Percentiles rank a stretch among this genome's conserved stretches.
These are phyloP conservation scores for Protonemura montana DNA, from an alignment of 2,888 invertebrate species.

Conservation along the genomic window DNA sequence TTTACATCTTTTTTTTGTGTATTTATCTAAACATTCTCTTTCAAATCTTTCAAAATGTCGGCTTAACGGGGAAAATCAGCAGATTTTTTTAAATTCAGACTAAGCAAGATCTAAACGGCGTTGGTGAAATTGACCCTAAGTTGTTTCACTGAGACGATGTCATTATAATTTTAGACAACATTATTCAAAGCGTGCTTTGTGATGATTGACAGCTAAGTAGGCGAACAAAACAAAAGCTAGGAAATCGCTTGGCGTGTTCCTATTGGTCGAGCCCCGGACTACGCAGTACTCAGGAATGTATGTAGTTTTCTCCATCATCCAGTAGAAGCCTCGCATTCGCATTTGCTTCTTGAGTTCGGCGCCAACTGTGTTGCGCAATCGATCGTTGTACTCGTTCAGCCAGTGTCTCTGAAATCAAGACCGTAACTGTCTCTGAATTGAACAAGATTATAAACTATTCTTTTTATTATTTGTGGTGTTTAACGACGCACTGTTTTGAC, in stretches of 20 bases:
- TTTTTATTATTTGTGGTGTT: no score
- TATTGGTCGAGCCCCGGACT: neutral
- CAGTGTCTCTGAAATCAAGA: constrained; percentile 69
- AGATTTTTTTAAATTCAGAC: no score
- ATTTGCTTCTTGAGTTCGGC: constrained; percentile 75
- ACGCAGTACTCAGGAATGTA: constrained; percentile 67
- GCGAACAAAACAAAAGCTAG: neutral
- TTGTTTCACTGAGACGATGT: no score
- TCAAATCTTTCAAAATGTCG: no score
- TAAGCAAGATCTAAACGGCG: no score
- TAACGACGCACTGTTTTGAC: no score
- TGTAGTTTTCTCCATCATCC: constrained; percentile 85
- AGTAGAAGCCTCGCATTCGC: constrained; percentile 76
- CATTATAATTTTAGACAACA: neutral
- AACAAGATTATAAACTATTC: no score
- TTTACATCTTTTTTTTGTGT: no score
- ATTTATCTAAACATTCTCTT: no score
- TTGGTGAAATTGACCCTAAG: no score
- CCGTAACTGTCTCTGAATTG: neutral
- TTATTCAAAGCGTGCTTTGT: neutral
- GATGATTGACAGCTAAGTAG: neutral
- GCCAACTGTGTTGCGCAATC: constrained; percentile 76
- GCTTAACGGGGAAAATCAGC: no score
- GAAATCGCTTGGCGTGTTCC: neutral
- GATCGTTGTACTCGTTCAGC: constrained; percentile 80